A percentile compares a stretch with the other conserved stretches of the same genome.
Evolutionary conservation across 2,797 vertebrate genomes (phyloP).

Genomic region (Delichon dasypus): DNA sequence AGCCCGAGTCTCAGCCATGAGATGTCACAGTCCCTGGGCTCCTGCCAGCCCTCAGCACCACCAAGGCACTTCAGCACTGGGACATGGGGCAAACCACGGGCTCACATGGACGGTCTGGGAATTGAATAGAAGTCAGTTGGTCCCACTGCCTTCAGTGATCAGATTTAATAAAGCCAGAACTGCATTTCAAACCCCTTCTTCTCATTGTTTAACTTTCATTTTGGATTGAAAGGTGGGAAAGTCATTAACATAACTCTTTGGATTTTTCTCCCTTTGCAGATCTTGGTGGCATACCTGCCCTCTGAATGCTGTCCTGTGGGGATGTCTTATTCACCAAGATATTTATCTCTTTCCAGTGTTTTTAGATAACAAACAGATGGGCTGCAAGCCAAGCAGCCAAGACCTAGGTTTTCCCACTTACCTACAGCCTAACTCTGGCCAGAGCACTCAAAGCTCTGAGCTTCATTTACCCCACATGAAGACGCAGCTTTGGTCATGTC

Average conservation of each 20-base stretch:
- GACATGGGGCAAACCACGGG: rapidly evolving
- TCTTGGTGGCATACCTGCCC: neutral
- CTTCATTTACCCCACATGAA: neutral
- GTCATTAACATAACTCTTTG: no score
- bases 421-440: neutral
- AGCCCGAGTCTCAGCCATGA: neutral
- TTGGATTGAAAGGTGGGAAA: neutral
- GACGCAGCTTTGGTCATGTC: neutral
- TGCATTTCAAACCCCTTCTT: neutral
- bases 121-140: rapidly evolving
- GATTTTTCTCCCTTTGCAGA: neutral
- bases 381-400: neutral
- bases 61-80: rapidly evolving
- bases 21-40: neutral
- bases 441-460: neutral
- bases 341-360: neutral
- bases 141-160: rapidly evolving
- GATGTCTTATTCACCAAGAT: neutral
- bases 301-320: neutral
- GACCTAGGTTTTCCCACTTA: neutral
- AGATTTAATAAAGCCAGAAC: neutral
- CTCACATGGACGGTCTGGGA: rapidly evolving
- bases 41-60: neutral
- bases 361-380: neutral
- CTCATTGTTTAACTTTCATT: neutral